Base-by-base conservation (phyloP, 1,140 invertebrate genomes). In the Euura lappo region DNA sequence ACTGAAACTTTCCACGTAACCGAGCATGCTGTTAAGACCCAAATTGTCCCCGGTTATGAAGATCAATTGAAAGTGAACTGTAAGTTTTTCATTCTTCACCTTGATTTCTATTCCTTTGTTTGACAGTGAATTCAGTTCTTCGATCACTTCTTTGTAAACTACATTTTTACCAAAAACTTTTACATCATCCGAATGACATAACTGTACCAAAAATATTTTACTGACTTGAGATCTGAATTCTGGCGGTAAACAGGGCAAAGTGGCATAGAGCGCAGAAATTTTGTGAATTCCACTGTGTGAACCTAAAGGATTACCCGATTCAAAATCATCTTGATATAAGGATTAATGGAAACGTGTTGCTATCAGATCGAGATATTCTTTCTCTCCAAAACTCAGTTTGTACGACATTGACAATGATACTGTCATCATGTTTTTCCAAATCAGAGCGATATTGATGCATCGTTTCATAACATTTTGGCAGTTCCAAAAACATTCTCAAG, bases 11-110 rank as follows among this genome's bases (percentile, higher is more conserved):
- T 68, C 60, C 28, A 71, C 72, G 67, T 77, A 79, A 6, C 76
- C 76, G 6, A 77, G 69, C 46, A 77, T 77, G 13, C 66, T 67
- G 72, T 79, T 73, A 6, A 76, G 67, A 65, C 75, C 75, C n/a
- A 79, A 70, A 69, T 79, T 79, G 65, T 79, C 78, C 28, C 78
- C 75, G 45, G 76, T 42, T 28, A 79, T 76, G n/a, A 76, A 28
- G 11, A 70, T 75, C 0, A 79, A 64, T 69, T 74, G 47, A 70
- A 78, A 78, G 69, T 64, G 74, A 66, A 79, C 69, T 45, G 65
- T 73, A 4, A 51, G 45, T 60, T 28, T 64, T 44, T 67, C 45
- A 11, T 45, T 60, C 4, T 73, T 51, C 13, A 68, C 64, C 42
- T 67, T 67, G 5, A 77, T 69, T 28, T 71, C n/a, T 44, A 79